Conservation (phyloP, 2,113 vertebrate genomes). For the Xiphorhynchus elegans region DNA sequence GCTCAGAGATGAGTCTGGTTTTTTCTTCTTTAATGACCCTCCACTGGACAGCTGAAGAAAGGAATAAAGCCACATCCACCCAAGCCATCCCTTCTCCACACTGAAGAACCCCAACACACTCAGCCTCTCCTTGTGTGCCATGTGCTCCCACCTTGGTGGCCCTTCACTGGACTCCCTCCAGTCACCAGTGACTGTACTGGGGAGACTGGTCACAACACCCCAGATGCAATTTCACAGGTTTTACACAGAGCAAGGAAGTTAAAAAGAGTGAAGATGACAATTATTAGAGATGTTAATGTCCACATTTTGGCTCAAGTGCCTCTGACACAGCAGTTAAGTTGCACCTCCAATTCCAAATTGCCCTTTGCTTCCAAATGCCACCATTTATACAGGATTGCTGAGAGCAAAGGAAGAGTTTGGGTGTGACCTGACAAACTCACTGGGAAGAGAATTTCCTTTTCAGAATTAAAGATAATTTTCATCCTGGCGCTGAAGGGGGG, state of each 20-base stretch:
- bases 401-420: not conserved
- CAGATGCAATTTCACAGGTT: not conserved
- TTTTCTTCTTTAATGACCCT: not conserved
- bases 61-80: not conserved
- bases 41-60: not conserved
- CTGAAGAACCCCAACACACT: rapidly evolving
- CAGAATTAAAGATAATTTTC: not conserved
- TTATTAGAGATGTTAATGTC: not conserved
- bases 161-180: not conserved
- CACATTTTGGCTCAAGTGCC: not conserved
- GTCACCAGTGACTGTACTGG: not conserved
- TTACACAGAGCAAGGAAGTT: not conserved
- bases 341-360: not conserved
- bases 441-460: not conserved
- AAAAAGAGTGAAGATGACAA: not conserved
- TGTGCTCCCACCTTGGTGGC: not conserved
- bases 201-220: not conserved
- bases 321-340: not conserved
- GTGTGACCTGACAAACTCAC: not conserved
- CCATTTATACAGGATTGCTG: not conserved
- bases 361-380: not conserved
- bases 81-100: not conserved
- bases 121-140: not conserved
- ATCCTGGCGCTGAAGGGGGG: rapidly evolving
- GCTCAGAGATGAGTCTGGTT: not conserved